phyloP scores from a whole-genome alignment of 2,888 invertebrate genomes.

The Boloria euphrosyne region DNA sequence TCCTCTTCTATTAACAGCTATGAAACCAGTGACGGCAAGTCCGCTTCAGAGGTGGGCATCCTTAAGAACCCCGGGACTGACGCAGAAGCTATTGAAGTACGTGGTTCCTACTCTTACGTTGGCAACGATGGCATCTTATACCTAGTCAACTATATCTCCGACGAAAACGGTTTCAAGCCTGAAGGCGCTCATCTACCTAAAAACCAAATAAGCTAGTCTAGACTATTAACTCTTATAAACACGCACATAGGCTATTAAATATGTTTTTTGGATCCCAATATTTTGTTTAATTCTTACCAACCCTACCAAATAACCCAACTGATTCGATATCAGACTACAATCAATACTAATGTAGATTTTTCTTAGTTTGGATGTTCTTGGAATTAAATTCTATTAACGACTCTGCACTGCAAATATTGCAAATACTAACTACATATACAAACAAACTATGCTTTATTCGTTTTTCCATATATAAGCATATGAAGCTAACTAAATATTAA shows the following conservation, averaged over 20 bases:
- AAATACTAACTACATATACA: too few species aligned
- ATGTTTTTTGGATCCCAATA: constrained; percentile 41
- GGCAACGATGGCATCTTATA: constrained; percentile 72
- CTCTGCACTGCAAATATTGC: too few species aligned
- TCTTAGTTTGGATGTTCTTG: too few species aligned
- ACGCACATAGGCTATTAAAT: constrained; percentile 30
- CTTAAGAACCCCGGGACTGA: constrained; percentile 72
- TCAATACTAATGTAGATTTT: too few species aligned
- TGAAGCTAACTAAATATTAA: too few species aligned
- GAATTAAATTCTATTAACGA: too few species aligned
- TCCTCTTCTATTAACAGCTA: constrained; percentile 44
- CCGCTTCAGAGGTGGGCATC: constrained; percentile 53
- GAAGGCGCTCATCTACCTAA: constrained; percentile 58
- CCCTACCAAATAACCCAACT: neutral
- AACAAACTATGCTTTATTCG: too few species aligned
- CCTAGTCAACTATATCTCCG: constrained; percentile 73
- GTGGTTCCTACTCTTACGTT: constrained; percentile 73
- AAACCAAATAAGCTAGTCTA: constrained; percentile 34
- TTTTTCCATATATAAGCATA: too few species aligned
- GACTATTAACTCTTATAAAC: constrained; percentile 34
- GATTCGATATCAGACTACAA: too few species aligned
- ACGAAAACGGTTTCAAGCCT: constrained; percentile 80
- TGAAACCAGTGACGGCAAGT: constrained; percentile 67
- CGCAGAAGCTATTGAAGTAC: constrained; percentile 68
- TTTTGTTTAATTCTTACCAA: constrained; percentile 19